Percentiles rank a stretch among this genome's conserved stretches.
Conservation (phyloP, 2,113 vertebrate genomes). For the Archilochus colubris region DNA sequence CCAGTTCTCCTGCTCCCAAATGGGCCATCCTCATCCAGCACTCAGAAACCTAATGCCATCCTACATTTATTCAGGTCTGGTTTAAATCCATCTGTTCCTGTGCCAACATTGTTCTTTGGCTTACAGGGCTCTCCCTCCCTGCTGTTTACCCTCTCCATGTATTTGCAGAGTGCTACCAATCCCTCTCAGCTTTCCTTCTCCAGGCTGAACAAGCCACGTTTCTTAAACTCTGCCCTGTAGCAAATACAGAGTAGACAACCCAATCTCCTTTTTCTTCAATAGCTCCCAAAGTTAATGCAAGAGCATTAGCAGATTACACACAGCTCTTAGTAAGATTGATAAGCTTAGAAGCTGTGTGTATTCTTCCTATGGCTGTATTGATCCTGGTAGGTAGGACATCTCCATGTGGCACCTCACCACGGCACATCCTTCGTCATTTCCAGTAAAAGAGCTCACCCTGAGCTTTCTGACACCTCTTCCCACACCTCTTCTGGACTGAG, state of each 20-base stretch:
- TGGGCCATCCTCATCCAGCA: neutral
- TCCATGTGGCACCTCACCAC: neutral
- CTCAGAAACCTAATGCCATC: neutral
- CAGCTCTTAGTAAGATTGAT: neutral
- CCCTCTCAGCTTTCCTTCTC: neutral
- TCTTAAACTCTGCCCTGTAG: neutral
- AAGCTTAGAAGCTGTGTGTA: neutral
- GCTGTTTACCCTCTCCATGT: neutral
- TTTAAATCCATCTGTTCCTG: constrained; percentile 41
- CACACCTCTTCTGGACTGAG: rapidly evolving
- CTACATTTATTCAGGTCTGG: constrained; percentile 3
- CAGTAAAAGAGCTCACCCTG: neutral
- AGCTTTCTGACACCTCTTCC: rapidly evolving
- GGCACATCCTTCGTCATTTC: neutral
- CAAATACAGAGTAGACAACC: neutral
- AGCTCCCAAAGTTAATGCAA: neutral
- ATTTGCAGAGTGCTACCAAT: constrained; percentile 30
- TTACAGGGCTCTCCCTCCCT: neutral
- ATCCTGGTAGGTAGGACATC: neutral
- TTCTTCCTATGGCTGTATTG: neutral
- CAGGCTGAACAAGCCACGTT: neutral
- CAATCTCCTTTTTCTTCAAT: neutral
- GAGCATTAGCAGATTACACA: neutral
- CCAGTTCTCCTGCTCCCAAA: neutral
- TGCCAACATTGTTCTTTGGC: constrained; percentile 19